Base-by-base conservation (phyloP, 2,888 invertebrate genomes). In the Diadromus collaris region DNA sequence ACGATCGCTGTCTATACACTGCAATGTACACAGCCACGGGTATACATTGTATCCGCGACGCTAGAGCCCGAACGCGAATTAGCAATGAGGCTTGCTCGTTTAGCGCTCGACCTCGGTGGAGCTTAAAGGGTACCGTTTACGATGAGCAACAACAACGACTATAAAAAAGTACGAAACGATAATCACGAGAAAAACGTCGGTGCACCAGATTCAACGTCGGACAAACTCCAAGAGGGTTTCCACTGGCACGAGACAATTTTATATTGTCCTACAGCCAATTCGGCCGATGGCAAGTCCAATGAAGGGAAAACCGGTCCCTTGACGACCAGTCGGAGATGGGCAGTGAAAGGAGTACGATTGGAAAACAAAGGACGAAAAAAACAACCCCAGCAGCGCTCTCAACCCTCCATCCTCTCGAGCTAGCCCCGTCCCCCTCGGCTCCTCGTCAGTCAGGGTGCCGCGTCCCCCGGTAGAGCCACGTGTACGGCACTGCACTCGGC, bases 401-500 rank as follows among this genome's bases (percentile, higher is more conserved):
- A 24, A 61, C 73, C 56, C 69, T 41, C 69, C 60, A 48, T 64
- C 64, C 72, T 63, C 63, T 24, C 34, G 60, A 46, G 65, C 72
- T 21, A 41, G n/a, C 46, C 27, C 63, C 54, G 70, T 71, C 72
- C 27, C 51, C 72, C 76, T 71, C 79, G 60, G 69, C 76, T 63
- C 64, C 27, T 70, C 76, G 70, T 69, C 69, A 63, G 54, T 46
- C 78, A 80, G 82, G 82, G 79, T 78, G 80, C 79, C 75, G 79
- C 69, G 82, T 79, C 70, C 64, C 63, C 58, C 80, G 63, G 75
- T 71, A 41, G 61, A 76, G 80, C 81, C 84, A 84, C 84, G 84
- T 83, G 84, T 81, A 83, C 83, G 82, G 83, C 82, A 84, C 84
- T 83, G 83, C 81, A 81, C 79, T 78, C 69, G 65, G 51, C 34